phyloP scores from a whole-genome alignment of 2,888 invertebrate species.

The Hoplodrina ambigua region DNA sequence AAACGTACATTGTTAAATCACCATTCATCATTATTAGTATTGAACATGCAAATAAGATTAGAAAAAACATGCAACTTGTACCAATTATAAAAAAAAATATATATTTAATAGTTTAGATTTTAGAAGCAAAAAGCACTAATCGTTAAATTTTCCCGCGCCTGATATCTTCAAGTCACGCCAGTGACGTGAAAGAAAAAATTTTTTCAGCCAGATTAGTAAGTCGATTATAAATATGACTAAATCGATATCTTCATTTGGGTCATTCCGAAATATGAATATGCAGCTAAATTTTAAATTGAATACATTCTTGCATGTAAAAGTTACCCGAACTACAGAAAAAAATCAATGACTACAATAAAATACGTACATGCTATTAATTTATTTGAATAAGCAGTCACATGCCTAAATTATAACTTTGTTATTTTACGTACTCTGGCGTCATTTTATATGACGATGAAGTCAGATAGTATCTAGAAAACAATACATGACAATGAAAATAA shows the following conservation, averaged over 20 bases:
- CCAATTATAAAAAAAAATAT: background rate
- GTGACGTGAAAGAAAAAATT: slow-evolving; percentile 32
- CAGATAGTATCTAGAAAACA: slow-evolving; percentile 65
- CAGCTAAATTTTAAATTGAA: background rate
- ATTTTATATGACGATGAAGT: slow-evolving; percentile 58
- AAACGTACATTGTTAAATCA: slow-evolving; percentile 30
- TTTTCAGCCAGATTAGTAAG: slow-evolving; percentile 26
- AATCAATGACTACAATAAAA: slow-evolving; percentile 15
- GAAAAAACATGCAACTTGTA: slow-evolving; percentile 8
- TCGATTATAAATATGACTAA: slow-evolving; percentile 39
- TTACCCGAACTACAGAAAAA: background rate
- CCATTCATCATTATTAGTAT: slow-evolving; percentile 19
- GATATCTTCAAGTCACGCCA: slow-evolving; percentile 17
- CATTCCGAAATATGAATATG: background rate
- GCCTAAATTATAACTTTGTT: slow-evolving; percentile 59
- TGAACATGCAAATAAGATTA: slow-evolving; percentile 26
- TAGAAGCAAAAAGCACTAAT: slow-evolving; percentile 25
- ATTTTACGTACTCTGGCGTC: slow-evolving; percentile 61
- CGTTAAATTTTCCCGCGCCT: slow-evolving; percentile 37
- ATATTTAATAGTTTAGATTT: background rate
- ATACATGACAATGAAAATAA: slow-evolving; percentile 59
- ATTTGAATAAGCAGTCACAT: slow-evolving; percentile 53
- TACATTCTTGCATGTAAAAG: background rate
- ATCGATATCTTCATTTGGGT: slow-evolving; percentile 16
- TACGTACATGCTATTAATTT: slow-evolving; percentile 48